Percentiles rank a stretch among this genome's conserved stretches.
These are phyloP conservation scores for Cyrtonyx montezumae DNA, from an alignment of 2,113 vertebrate genomes.

Conservation along the genomic window DNA sequence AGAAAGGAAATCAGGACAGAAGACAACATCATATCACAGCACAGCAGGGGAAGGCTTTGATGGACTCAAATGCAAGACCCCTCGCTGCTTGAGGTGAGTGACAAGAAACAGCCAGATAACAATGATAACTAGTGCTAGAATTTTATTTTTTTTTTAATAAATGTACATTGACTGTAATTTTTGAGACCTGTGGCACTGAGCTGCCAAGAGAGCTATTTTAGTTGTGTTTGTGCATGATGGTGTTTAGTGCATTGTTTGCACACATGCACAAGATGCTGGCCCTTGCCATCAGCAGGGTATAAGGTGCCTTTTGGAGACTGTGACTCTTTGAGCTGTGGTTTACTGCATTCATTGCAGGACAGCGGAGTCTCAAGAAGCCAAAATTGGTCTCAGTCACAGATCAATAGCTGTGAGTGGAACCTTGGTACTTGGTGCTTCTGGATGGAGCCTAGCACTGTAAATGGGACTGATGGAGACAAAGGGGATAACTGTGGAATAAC, in stretches of 20 bases:
- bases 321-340: neutral
- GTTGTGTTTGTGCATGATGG: rapidly evolving
- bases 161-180: neutral
- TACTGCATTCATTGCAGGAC: neutral
- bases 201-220: neutral
- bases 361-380: neutral
- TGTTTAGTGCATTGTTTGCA: neutral
- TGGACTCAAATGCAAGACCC: neutral
- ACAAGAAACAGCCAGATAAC: neutral
- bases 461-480: neutral
- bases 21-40: neutral
- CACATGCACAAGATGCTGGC: rapidly evolving
- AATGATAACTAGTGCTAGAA: neutral
- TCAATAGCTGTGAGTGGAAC: neutral
- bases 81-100: neutral
- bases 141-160: neutral
- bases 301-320: neutral
- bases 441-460: neutral
- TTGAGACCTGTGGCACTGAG: neutral
- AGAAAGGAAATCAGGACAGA: neutral
- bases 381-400: neutral
- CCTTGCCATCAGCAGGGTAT: neutral
- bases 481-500: neutral
- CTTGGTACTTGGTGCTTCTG: neutral
- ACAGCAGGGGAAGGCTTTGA: neutral